Percentiles rank a stretch among this genome's conserved stretches.
These are phyloP conservation scores for Peromyscus maniculatus DNA, from an alignment of 2,113 vertebrate genomes.

Conservation along the genomic window DNA sequence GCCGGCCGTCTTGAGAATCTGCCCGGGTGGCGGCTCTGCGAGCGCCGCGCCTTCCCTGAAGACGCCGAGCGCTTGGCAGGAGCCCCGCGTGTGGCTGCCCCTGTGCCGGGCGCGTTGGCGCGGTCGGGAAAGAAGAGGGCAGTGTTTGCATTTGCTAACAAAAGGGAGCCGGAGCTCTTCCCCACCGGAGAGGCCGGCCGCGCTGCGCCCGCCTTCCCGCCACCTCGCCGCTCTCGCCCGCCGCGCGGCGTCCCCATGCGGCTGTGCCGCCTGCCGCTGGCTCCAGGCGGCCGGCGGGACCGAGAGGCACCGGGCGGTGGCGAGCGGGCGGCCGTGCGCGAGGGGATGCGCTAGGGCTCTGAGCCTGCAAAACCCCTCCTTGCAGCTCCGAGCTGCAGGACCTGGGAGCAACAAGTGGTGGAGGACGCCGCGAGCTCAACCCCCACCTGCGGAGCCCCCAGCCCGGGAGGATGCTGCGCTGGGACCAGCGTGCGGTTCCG, in stretches of 20 bases:
- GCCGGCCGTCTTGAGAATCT: conserved; percentile 38
- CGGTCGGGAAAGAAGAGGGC: conserved; percentile 86
- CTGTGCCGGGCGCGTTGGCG: conserved; percentile 79
- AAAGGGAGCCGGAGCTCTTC: conserved; percentile 78
- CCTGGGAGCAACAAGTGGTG: conserved; percentile 83
- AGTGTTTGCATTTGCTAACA: conserved; percentile 86
- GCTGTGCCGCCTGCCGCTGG: not conserved
- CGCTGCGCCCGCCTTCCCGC: conserved; percentile 74
- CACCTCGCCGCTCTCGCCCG: conserved; percentile 42
- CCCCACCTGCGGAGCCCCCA: conserved; percentile 72
- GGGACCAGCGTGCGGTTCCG: not conserved
- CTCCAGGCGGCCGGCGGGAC: not conserved
- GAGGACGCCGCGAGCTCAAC: conserved; percentile 68
- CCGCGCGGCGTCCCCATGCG: not conserved
- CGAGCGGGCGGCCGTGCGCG: conserved; percentile 14
- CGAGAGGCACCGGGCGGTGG: not conserved
- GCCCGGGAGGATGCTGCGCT: not conserved
- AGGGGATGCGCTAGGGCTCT: conserved; percentile 63
- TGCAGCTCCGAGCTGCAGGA: conserved; percentile 74
- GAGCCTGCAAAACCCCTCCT: conserved; percentile 68
- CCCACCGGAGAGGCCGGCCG: conserved; percentile 58
- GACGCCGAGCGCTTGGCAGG: conserved; percentile 53
- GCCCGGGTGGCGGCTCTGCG: conserved; percentile 57
- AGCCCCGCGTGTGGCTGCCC: conserved; percentile 68
- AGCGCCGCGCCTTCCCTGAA: conserved; percentile 50